Evolutionary conservation across 2,888 invertebrate species (phyloP).

Genomic region (Pogonocherus hispidulus): DNA sequence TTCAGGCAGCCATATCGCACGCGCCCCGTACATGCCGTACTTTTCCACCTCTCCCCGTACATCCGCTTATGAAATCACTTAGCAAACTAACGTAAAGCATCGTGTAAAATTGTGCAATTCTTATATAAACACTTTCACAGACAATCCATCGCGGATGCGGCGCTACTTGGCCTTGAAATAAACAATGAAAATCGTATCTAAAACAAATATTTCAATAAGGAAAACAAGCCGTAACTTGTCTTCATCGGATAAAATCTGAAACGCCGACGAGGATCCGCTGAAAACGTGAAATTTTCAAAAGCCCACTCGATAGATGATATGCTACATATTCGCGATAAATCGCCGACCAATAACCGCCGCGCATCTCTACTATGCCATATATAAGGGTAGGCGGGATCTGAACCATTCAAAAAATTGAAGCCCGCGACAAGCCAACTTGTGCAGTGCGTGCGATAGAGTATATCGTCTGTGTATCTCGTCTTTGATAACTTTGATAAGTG

Average conservation of each 20-base stretch:
- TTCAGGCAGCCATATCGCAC: too few relatives aligned
- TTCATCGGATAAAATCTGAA: too few relatives aligned
- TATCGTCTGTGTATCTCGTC: slow-evolving; percentile 12
- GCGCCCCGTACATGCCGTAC: too few relatives aligned
- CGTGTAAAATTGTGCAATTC: background rate
- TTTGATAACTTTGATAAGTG: slow-evolving; percentile 12
- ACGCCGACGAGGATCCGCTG: background rate
- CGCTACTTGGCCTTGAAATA: background rate
- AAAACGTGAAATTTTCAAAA: background rate
- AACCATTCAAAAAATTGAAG: slow-evolving; percentile 51
- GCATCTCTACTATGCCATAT: slow-evolving; percentile 35
- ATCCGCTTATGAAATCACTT: background rate
- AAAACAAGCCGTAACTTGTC: too few relatives aligned
- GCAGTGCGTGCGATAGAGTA: slow-evolving; percentile 22
- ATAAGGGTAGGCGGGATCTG: slow-evolving; percentile 37
- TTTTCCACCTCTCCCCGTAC: background rate
- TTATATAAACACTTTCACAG: background rate
- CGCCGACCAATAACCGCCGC: background rate
- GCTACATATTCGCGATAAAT: background rate
- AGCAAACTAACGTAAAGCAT: too few relatives aligned
- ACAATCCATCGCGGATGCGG: too few relatives aligned
- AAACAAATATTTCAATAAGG: too few relatives aligned
- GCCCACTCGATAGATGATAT: background rate
- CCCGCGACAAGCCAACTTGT: slow-evolving; percentile 34
- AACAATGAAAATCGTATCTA: too few relatives aligned